Conservation (phyloP, 2,888 invertebrate genomes). For the Orthosia gothica region DNA sequence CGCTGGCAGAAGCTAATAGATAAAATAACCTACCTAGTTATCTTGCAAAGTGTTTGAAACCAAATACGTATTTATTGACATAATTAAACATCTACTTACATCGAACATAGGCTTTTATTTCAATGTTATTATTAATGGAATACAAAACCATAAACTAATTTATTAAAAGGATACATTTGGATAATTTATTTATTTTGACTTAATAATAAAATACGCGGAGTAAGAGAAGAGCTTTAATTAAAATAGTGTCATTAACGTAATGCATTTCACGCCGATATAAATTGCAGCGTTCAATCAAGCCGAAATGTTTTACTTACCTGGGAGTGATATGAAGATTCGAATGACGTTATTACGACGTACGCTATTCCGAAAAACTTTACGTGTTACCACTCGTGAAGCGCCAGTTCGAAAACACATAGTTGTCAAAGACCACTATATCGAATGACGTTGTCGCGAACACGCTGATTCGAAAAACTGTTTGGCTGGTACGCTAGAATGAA, state of each 20-base stretch:
- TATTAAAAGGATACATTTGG: constrained; percentile 20
- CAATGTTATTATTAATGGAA: not conserved
- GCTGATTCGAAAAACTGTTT: too few species aligned
- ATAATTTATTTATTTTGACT: constrained; percentile 12
- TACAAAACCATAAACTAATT: not conserved
- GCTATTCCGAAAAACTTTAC: too few species aligned
- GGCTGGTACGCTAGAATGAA: too few species aligned
- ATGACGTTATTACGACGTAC: too few species aligned
- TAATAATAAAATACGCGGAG: constrained; percentile 26
- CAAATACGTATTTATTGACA: not conserved
- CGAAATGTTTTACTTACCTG: constrained; percentile 37
- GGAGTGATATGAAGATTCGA: too few species aligned
- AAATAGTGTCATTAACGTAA: constrained; percentile 54
- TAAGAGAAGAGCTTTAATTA: constrained; percentile 13
- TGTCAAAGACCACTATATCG: too few species aligned
- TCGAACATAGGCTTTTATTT: not conserved
- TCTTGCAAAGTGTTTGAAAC: not conserved
- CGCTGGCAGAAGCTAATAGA: too few species aligned
- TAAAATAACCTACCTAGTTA: too few species aligned
- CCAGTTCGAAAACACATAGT: too few species aligned
- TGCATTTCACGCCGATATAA: constrained; percentile 30
- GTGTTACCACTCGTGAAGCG: too few species aligned
- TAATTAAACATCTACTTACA: not conserved
- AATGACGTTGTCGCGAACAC: too few species aligned
- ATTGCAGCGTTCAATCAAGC: constrained; percentile 48